A percentile compares a stretch with the other conserved stretches of the same genome.
These are phyloP conservation scores for Xiphophorus couchianus DNA, from an alignment of 2,113 vertebrate genomes.

Conservation along the genomic window DNA sequence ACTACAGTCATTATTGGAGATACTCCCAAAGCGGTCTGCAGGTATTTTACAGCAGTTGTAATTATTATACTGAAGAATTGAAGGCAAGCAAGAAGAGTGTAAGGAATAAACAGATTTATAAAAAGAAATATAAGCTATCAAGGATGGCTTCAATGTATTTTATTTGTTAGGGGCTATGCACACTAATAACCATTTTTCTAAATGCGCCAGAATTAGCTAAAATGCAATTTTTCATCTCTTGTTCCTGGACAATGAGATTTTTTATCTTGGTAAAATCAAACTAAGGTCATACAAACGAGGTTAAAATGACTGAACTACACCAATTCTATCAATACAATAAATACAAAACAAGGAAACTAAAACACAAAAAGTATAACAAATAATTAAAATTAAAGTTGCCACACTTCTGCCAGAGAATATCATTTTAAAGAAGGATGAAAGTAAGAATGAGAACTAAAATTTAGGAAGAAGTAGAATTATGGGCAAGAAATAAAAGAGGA, in stretches of 20 bases:
- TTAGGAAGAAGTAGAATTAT: neutral
- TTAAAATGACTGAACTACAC: no score
- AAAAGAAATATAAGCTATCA: neutral
- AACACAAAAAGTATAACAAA: no score
- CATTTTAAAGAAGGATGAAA: neutral
- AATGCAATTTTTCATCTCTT: no score
- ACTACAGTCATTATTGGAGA: slow-evolving; percentile 85
- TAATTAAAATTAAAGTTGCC: no score
- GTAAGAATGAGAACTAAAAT: neutral
- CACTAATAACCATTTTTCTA: no score
- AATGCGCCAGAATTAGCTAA: no score
- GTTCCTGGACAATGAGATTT: no score
- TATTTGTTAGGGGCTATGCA: no score
- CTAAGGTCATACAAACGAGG: no score
- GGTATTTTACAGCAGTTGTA: slow-evolving; percentile 68
- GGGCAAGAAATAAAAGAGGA: slow-evolving; percentile 22
- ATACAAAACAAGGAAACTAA: no score
- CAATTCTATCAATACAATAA: no score
- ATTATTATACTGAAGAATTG: neutral
- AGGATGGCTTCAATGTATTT: neutral
- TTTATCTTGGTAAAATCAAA: no score
- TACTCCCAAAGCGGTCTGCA: slow-evolving; percentile 84
- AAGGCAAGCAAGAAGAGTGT: neutral
- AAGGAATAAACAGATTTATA: neutral
- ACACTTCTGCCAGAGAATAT: neutral